These are phyloP conservation scores for Apogon hyalosoma DNA, from an alignment of 2,797 vertebrate species.

Conservation along the genomic window DNA sequence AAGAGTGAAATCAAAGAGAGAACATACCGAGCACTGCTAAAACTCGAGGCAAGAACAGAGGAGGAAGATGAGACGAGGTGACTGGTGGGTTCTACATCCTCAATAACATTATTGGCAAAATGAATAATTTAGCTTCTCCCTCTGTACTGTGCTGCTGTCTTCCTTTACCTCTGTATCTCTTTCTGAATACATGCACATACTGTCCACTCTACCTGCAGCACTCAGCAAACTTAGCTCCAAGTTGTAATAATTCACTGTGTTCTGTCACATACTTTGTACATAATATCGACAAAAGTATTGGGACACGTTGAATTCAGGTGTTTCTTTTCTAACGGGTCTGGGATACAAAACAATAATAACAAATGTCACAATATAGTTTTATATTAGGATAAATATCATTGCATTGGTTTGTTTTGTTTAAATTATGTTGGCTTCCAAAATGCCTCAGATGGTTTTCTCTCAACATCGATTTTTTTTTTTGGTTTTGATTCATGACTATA, in stretches of 20 bases:
- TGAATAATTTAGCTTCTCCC: slow-evolving; percentile 45
- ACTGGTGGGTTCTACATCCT: slow-evolving; percentile 19
- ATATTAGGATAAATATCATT: too few relatives aligned
- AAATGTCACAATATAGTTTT: too few relatives aligned
- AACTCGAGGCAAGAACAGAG: neutral
- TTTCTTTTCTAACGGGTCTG: too few relatives aligned
- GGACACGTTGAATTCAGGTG: too few relatives aligned
- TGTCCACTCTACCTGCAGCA: slow-evolving; percentile 32
- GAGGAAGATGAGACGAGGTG: neutral
- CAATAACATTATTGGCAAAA: slow-evolving; percentile 29
- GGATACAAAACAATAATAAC: too few relatives aligned
- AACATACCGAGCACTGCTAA: neutral
- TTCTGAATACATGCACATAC: slow-evolving; percentile 32
- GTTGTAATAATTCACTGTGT: slow-evolving; percentile 26
- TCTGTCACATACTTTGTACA: slow-evolving; percentile 18
- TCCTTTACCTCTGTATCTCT: slow-evolving; percentile 6
- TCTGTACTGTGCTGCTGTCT: neutral
- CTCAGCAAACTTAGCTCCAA: slow-evolving; percentile 46
- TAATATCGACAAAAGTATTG: too few relatives aligned
- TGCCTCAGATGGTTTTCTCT: too few relatives aligned
- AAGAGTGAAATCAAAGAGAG: slow-evolving; percentile 22
- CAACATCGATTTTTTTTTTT: too few relatives aligned
- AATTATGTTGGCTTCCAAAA: too few relatives aligned
- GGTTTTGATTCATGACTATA: too few relatives aligned
- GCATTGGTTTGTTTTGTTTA: too few relatives aligned